These are phyloP conservation scores for Coracopsis vasa DNA, from an alignment of 2,113 vertebrate genomes.

Conservation along the genomic window DNA sequence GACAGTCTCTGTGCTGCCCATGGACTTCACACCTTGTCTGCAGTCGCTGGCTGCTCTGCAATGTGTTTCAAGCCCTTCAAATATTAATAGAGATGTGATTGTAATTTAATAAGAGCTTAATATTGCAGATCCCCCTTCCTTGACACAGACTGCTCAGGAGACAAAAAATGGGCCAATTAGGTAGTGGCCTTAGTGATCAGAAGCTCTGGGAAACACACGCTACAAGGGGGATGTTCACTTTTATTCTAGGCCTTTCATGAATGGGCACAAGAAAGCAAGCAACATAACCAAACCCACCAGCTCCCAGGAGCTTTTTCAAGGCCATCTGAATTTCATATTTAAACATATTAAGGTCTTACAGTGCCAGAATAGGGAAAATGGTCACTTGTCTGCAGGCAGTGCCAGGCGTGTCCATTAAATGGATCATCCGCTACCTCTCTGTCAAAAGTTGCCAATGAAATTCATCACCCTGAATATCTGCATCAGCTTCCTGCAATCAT, in stretches of 20 bases:
- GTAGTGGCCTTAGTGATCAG: not conserved
- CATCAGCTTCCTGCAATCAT: not conserved
- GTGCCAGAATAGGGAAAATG: not conserved
- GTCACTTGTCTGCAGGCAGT: not conserved
- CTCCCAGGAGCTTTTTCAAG: not conserved
- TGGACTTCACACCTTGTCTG: not conserved
- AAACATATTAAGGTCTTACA: not conserved
- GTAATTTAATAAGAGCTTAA: not conserved
- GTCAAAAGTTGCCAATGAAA: not conserved
- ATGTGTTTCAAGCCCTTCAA: not conserved
- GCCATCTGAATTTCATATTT: not conserved
- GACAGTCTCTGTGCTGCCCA: fast-evolving
- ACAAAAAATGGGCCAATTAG: not conserved
- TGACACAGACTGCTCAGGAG: not conserved
- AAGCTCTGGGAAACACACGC: not conserved
- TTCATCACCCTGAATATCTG: not conserved
- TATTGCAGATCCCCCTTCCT: not conserved
- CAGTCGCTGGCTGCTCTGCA: not conserved
- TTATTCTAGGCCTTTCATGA: not conserved
- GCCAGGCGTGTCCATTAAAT: not conserved
- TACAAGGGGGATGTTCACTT: not conserved
- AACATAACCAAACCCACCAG: not conserved
- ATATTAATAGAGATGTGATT: not conserved
- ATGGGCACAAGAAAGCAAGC: not conserved
- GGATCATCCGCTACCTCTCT: not conserved